These are phyloP conservation scores for Polylopha cassiicola DNA, from an alignment of 2,888 invertebrate genomes.

Conservation along the genomic window DNA sequence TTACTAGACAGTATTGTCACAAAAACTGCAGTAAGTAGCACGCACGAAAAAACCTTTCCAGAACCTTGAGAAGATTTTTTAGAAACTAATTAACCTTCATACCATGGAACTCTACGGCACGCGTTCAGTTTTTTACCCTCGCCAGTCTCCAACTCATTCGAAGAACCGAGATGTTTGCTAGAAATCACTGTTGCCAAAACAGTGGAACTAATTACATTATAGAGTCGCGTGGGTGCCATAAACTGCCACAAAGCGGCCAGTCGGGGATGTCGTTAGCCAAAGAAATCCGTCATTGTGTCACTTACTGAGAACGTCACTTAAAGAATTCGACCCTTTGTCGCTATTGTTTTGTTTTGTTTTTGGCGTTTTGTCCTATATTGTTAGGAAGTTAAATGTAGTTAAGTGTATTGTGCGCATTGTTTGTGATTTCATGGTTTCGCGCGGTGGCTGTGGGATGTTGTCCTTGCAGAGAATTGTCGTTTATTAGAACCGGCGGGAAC, in stretches of 20 bases:
- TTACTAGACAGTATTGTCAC: no score
- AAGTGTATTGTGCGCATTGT: slow-evolving; percentile 60
- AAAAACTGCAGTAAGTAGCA: no score
- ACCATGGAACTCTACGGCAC: slow-evolving; percentile 37
- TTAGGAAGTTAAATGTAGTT: slow-evolving; percentile 75
- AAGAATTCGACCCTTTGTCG: slow-evolving; percentile 47
- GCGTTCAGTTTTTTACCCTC: slow-evolving; percentile 59
- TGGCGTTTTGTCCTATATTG: slow-evolving; percentile 61
- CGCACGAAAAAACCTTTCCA: no score
- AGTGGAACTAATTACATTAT: slow-evolving; percentile 73
- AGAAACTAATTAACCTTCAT: slow-evolving; percentile 2
- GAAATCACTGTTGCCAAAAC: slow-evolving; percentile 65
- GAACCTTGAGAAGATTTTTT: slow-evolving; percentile 4
- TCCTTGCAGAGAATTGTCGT: slow-evolving; percentile 64
- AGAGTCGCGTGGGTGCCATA: slow-evolving; percentile 74
- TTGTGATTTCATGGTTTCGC: slow-evolving; percentile 57
- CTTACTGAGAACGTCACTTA: slow-evolving; percentile 51
- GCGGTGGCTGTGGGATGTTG: slow-evolving; percentile 44
- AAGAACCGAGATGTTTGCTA: slow-evolving; percentile 46
- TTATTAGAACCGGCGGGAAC: slow-evolving; percentile 66
- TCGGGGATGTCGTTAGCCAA: slow-evolving; percentile 59
- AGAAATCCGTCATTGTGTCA: slow-evolving; percentile 52
- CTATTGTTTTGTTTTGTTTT: slow-evolving; percentile 59
- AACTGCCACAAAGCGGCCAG: slow-evolving; percentile 67
- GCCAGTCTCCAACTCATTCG: slow-evolving; percentile 51